Conservation (phyloP, 2,797 vertebrate species). For the Alcedo quadribrachys region DNA sequence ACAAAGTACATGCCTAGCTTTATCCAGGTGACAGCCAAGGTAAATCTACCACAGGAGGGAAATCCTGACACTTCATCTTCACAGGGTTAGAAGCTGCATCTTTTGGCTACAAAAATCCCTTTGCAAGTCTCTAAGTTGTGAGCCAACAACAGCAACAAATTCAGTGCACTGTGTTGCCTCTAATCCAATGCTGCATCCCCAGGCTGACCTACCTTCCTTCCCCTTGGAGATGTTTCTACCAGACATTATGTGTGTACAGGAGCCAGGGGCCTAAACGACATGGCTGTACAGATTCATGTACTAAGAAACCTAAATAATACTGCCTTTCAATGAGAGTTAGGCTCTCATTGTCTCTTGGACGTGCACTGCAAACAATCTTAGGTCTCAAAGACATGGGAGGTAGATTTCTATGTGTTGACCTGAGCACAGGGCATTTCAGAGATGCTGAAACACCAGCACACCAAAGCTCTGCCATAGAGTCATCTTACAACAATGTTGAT, state of each 20-base stretch:
- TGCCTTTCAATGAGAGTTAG: not conserved
- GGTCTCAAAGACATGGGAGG: not conserved
- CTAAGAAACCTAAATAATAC: not conserved
- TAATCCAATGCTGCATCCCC: not conserved
- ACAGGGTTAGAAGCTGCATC: not conserved
- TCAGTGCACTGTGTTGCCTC: not conserved
- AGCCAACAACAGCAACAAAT: not conserved
- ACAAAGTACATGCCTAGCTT: not conserved
- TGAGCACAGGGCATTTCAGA: not conserved
- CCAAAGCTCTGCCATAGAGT: not conserved
- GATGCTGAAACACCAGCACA: not conserved
- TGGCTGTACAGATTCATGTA: not conserved
- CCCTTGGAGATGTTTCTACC: not conserved
- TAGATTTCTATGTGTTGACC: rapidly evolving
- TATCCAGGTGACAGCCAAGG: not conserved
- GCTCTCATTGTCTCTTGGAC: not conserved
- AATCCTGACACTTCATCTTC: not conserved
- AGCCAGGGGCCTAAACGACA: not conserved
- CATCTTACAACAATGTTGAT: not conserved
- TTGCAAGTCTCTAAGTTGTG: not conserved
- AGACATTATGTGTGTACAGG: not conserved
- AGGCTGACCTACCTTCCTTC: not conserved
- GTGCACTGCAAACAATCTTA: not conserved
- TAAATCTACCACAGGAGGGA: not conserved
- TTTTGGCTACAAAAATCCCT: not conserved